Percentiles rank a stretch among this genome's conserved stretches.
Conservation (phyloP, 2,113 vertebrate genomes). For the Pogonocichla stellata region DNA sequence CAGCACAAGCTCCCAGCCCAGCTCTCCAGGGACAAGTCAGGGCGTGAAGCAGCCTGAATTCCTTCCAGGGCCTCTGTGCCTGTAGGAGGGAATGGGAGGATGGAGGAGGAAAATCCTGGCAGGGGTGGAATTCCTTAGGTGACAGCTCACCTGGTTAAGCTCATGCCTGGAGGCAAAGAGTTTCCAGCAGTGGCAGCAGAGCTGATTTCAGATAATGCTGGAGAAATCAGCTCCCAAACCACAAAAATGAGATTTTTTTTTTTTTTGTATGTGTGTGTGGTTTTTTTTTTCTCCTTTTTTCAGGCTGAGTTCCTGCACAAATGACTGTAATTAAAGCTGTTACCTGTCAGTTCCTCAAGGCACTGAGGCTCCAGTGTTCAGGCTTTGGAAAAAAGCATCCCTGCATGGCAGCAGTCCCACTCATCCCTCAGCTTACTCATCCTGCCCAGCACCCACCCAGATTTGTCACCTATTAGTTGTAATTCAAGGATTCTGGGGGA, state of each 20-base stretch:
- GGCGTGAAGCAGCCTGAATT: not conserved
- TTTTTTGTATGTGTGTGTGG: too few species aligned
- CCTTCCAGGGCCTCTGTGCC: not conserved
- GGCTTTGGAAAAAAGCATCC: not conserved
- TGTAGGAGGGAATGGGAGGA: not conserved
- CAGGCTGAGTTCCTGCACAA: not conserved
- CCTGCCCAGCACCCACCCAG: not conserved
- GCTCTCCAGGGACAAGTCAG: not conserved
- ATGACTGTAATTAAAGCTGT: not conserved
- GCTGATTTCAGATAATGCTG: not conserved
- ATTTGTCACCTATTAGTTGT: not conserved
- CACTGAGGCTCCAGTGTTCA: not conserved
- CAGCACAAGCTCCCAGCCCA: not conserved
- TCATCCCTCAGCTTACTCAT: not conserved
- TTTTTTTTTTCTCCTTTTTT: not conserved
- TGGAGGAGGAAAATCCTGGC: not conserved
- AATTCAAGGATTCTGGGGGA: not conserved
- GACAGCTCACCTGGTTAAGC: constrained; percentile 12
- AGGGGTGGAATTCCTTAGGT: not conserved
- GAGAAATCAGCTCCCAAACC: not conserved
- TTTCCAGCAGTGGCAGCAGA: not conserved
- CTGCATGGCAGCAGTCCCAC: not conserved
- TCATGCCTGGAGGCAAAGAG: not conserved
- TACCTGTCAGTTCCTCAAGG: not conserved
- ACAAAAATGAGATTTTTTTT: not conserved